Evolutionary conservation across 2,113 vertebrate genomes (phyloP), one percentile per base, ranked within the genome.

Genomic region (Phycodurus eques): DNA sequence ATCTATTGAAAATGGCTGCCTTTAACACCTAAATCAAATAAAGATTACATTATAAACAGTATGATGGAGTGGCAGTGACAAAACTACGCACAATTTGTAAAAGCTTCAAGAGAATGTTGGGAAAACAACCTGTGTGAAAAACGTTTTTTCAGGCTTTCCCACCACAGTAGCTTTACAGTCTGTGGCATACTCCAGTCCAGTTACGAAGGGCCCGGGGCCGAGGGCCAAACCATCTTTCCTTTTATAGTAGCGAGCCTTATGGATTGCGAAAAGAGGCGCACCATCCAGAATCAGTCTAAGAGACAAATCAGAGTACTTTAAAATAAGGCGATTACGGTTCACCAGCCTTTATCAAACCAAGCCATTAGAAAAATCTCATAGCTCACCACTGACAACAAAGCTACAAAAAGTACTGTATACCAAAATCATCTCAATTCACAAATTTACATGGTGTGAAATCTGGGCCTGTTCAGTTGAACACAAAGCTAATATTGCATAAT

Each of bases 191-290:
- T 98, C 97, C 75, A 99, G 88, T 1, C 93, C 97, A 0, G 93
- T 80, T 14, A 99, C 95, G 12, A 99, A 99, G 7, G 96, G 95
- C 7, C 98, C 98, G 0, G 98, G 98, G 13, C 98, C 98, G 19
- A 99, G 89, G 0, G 96, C 94, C 78, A 99, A 83, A 20, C 96
- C 96, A 0, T 98, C 96, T 73, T 94, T 94, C 67, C 91, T 93
- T 83, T 96, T 96, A 89, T 96, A 99, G 82, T 99, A 99, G 0
- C 97, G 92, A 57, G 96, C 96, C 88, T 98, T 99, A 74, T 99
- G 98, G 83, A 99, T 94, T 0, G 97, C 96, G 62, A 99, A 96
- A 67, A 99, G 95, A 59, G 95, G 95, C 0, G 96, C 97, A 0
- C 97, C 97, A 0, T 95, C 90, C 77, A 99, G 87, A 68, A 96